Percentiles rank a stretch among this genome's conserved stretches.
phyloP scores from a whole-genome alignment of 2,797 vertebrate genomes.

The Carcharodon carcharias region DNA sequence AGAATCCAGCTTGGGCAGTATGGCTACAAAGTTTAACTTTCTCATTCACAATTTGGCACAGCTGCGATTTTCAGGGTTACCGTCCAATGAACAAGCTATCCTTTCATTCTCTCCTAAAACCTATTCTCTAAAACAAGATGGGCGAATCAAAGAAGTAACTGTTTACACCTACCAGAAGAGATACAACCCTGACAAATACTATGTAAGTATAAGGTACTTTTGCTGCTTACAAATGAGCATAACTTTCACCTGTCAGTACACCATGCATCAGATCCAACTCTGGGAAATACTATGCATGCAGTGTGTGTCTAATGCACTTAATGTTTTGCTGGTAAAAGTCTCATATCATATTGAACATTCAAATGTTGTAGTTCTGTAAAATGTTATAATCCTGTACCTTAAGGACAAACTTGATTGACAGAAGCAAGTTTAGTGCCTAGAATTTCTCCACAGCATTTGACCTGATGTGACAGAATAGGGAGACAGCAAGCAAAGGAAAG shows the following conservation, averaged over 20 bases:
- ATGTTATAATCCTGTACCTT: background rate
- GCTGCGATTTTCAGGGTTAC: conserved; percentile 86
- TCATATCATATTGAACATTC: background rate
- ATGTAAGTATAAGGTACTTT: conserved; percentile 64
- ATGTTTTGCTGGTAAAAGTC: background rate
- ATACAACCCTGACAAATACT: conserved; percentile 97
- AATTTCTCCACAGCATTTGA: background rate
- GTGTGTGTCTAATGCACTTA: background rate
- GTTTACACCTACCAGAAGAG: conserved; percentile 96
- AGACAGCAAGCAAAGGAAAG: background rate
- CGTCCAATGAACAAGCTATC: conserved; percentile 88
- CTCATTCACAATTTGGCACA: conserved; percentile 98
- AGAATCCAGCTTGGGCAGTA: conserved; percentile 89
- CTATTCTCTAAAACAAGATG: conserved; percentile 86
- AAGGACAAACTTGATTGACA: background rate
- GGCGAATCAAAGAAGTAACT: conserved; percentile 77
- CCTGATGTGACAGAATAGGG: background rate
- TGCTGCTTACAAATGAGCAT: background rate
- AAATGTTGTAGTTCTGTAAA: background rate
- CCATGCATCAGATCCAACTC: background rate
- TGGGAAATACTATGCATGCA: background rate
- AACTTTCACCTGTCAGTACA: background rate
- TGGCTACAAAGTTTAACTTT: conserved; percentile 98
- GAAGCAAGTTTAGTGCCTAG: background rate
- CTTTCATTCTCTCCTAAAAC: conserved; percentile 90